These are phyloP conservation scores for Triplophysa dalaica DNA, from an alignment of 2,113 vertebrate species.

Conservation along the genomic window DNA sequence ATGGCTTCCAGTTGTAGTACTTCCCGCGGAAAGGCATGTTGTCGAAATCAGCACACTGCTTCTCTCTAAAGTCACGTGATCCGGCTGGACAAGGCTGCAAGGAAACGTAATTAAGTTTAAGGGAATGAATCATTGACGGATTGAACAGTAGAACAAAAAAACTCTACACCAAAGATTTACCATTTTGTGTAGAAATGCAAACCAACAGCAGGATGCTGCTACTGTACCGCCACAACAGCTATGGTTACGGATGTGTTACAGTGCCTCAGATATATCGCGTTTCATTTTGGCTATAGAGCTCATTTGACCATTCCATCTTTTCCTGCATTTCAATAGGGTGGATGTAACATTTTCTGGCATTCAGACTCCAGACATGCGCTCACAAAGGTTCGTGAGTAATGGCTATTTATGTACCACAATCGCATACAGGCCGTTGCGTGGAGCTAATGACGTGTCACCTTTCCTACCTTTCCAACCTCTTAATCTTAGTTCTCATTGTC, in stretches of 20 bases:
- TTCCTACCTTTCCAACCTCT: not conserved
- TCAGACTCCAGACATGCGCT: slow-evolving; percentile 1
- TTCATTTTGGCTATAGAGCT: slow-evolving; percentile 6
- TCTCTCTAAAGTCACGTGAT: slow-evolving; percentile 93
- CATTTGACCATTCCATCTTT: slow-evolving; percentile 2
- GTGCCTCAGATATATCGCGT: not conserved
- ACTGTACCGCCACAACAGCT: not conserved
- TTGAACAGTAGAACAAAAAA: not conserved
- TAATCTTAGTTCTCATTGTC: not conserved
- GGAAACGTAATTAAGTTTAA: not conserved
- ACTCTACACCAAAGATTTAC: not conserved
- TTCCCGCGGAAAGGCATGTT: slow-evolving; percentile 96
- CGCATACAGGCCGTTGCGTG: not conserved
- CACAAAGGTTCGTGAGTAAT: not conserved
- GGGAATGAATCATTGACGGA: not conserved
- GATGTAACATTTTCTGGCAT: not conserved
- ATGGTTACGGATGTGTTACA: not conserved
- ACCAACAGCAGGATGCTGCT: not conserved
- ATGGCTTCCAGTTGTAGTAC: slow-evolving; percentile 99
- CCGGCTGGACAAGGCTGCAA: slow-evolving; percentile 85
- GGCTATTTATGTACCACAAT: slow-evolving; percentile 14
- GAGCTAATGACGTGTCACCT: not conserved
- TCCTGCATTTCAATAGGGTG: not conserved
- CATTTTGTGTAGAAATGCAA: no score
- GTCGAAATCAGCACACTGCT: slow-evolving; percentile 97